Evolutionary conservation across 2,888 invertebrate species (phyloP), one percentile per base, ranked within the genome.

Genomic region (Orgyia antiqua): DNA sequence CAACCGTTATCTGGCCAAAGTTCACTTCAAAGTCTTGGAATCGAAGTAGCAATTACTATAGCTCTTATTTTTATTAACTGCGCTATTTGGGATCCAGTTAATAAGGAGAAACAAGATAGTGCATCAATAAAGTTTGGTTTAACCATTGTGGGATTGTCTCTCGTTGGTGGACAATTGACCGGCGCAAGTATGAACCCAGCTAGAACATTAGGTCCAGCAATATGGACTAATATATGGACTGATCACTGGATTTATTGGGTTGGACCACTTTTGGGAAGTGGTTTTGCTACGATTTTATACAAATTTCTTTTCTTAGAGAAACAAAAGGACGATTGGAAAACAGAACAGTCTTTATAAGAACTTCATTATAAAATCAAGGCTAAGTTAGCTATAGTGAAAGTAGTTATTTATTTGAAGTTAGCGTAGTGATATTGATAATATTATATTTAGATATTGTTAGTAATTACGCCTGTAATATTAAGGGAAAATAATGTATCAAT

Each of bases 221-320:
- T 94, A 2, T 90, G 91, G 86, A 91, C 91, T 17, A 88, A 87
- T 1, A 76, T 86, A 21, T 94, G 93, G 90, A 42, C 62, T 0
- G 48, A 79, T 13, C 93, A 94, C 41, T 94, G 93, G 94, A 75
- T 90, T 1, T 93, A 90, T 55, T 93, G 93, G 92, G 67, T 89
- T 3, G 93, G 90, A 10, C 93, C 93, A 0, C 29, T 71, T 1
- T 12, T 75, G 0, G 86, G 83, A 2, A 69, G 71, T 21, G 42
- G 58, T 4, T 2, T 76, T 4, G 61, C 79, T 2, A 56, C 69
- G 1, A 1, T 70, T 3, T 47, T 78, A 6, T 80, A 80, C 32
- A 78, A 73, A 41, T 48, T 51, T 3, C 23, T 60, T 13, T 76
- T 71, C 58, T 30, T 71, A 11, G 51, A 58, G 30, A 55, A 53